Evolutionary conservation across 2,113 vertebrate species (phyloP), one percentile per base, ranked within the genome.

Genomic region (Meleagris gallopavo): DNA sequence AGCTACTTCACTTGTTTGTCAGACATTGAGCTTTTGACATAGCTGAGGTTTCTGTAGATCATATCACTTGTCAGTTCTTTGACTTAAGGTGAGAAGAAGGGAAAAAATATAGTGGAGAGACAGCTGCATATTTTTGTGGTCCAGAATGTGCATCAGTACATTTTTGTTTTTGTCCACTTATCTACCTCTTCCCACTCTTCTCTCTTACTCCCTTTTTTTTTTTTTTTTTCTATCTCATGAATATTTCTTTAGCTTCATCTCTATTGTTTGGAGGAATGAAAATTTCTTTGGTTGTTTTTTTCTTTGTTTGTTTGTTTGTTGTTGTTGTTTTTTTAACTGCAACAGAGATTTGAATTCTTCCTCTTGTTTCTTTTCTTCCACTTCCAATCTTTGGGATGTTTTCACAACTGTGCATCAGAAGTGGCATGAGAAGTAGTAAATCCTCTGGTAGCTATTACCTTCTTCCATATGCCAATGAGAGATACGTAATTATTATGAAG

Each of bases 401-500:
- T n/a, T 58, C 17, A 19, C 18, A n/a, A 58, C n/a, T n/a, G 32
- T 5, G 72, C 48, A 43, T 5, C 52, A 54, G 52, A 54, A 30
- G 0, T 62, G 46, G 19, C 82, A 94, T 52, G 48, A 79, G 79
- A 90, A 79, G 45, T 74, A 86, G 87, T 96, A 95, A 97, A 91
- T 93, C 40, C 64, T 97, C 84, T 88, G 81, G 41, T 86, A 83
- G 45, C 11, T 87, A 66, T 83, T 95, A 74, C 46, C 38, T 85
- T 36, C 61, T 95, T 88, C 73, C 52, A 34, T 93, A 75, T 92
- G 79, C 73, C 92, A 91, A 24, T 70, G 80, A 90, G 65, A 88
- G 64, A 54, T 95, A 83, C 91, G 67, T 96, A 96, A 95, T 95
- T 97, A 89, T 91, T 80, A 50, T 55, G 41, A 71, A 91, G n/a